Percentiles rank a stretch among this genome's conserved stretches.
Conservation (phyloP, 2,888 invertebrate species). For the Parnassius orleans region DNA sequence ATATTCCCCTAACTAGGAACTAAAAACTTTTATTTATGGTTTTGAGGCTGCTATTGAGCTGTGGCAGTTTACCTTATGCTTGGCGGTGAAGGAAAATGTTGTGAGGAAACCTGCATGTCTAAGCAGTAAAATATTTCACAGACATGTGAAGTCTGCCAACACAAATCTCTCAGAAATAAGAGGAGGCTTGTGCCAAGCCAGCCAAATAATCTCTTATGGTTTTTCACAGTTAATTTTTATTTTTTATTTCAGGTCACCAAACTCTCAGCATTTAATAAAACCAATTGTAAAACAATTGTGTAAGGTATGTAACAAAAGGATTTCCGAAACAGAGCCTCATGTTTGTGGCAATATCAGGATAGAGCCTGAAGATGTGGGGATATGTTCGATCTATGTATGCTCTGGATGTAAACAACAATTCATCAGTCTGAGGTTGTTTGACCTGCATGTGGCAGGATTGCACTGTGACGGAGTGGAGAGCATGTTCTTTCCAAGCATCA, state of each 20-base stretch:
- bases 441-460: conserved; percentile 45
- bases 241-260: conserved; percentile 40
- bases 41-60: no score
- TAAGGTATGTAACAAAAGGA: conserved; percentile 36
- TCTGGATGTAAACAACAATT: conserved; percentile 48
- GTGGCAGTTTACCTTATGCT: no score
- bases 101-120: no score
- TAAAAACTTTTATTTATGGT: no score
- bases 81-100: no score
- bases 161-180: no score
- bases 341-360: conserved; percentile 20
- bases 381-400: conserved; percentile 36
- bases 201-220: no score
- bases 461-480: conserved; percentile 48
- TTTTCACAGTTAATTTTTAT: no score
- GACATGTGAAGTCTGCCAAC: no score
- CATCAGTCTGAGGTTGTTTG: conserved; percentile 40
- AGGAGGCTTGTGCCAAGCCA: no score
- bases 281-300: conserved; percentile 50
- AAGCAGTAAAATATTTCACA: no score
- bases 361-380: not conserved
- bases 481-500: conserved; percentile 49
- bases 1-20: no score
- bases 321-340: conserved; percentile 27
- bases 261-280: conserved; percentile 42